Conservation (phyloP, 2,888 invertebrate species). For the Drosophila kanekoi region DNA sequence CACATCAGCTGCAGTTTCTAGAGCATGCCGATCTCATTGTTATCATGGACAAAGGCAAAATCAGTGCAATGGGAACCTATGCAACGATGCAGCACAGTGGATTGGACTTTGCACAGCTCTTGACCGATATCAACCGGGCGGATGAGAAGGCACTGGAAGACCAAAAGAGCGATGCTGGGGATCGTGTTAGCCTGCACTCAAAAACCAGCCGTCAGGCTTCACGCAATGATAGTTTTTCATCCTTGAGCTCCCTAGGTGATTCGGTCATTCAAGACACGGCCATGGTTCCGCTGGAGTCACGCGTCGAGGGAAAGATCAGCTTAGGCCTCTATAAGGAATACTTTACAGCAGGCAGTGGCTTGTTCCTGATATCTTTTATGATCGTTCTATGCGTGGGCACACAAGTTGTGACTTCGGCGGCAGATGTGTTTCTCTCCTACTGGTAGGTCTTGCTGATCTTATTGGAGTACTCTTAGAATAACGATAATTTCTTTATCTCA, state of each 20-base stretch:
- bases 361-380: slow-evolving; percentile 87
- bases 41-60: slow-evolving; percentile 82
- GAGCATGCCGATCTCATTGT: slow-evolving; percentile 87
- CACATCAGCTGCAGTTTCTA: slow-evolving; percentile 93
- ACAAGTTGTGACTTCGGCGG: slow-evolving; percentile 89
- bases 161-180: slow-evolving; percentile 67
- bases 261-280: slow-evolving; percentile 81
- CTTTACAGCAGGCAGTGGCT: slow-evolving; percentile 89
- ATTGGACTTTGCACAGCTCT: slow-evolving; percentile 90
- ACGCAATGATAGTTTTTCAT: slow-evolving; percentile 81
- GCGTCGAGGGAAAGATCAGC: slow-evolving; percentile 88
- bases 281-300: slow-evolving; percentile 86
- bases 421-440: slow-evolving; percentile 92
- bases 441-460: slow-evolving; percentile 85
- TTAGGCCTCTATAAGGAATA: slow-evolving; percentile 88
- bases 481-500: slow-evolving; percentile 2
- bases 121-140: slow-evolving; percentile 86
- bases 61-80: slow-evolving; percentile 88
- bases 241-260: slow-evolving; percentile 86
- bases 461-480: neutral
- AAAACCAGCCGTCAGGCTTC: slow-evolving; percentile 67
- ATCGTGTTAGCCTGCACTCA: slow-evolving; percentile 22
- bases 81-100: slow-evolving; percentile 90
- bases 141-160: slow-evolving; percentile 63
- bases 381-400: slow-evolving; percentile 88